Percentiles rank a stretch among this genome's conserved stretches.
Conservation (phyloP, 30 jellyfish, hydroid and myxozoan genomes). For the Mastigias papua region DNA sequence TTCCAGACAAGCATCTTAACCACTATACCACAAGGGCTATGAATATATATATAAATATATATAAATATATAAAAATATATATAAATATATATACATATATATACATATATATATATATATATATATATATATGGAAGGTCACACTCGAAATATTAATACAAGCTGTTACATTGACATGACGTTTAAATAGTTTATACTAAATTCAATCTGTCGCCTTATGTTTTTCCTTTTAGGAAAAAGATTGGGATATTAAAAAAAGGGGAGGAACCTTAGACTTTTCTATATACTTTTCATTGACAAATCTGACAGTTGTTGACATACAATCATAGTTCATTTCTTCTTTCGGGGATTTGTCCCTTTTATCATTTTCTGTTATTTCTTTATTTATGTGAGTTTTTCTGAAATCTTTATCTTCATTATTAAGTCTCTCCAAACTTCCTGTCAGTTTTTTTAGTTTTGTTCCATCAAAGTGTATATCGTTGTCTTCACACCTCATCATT, state of each 20-base stretch:
- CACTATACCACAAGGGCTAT: no score
- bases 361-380: background rate
- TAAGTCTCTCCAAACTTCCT: background rate
- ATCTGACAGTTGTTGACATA: background rate
- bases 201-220: background rate
- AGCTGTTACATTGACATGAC: background rate
- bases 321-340: background rate
- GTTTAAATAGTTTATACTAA: background rate
- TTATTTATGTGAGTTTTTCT: background rate
- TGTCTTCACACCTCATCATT: background rate
- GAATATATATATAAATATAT: no score
- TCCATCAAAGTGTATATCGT: background rate
- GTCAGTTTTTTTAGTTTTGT: conserved; percentile 2
- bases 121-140: no score
- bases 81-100: no score
- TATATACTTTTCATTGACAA: background rate
- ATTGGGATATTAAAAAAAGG: background rate
- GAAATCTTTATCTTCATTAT: background rate
- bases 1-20: no score
- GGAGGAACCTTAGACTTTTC: background rate
- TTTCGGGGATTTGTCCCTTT: background rate
- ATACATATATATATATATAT: no score
- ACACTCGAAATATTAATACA: background rate
- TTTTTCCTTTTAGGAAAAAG: background rate
- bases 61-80: no score